Percentiles rank a stretch among this genome's conserved stretches.
phyloP scores from a whole-genome alignment of 2,113 vertebrate species.

The Cairina moschata region DNA sequence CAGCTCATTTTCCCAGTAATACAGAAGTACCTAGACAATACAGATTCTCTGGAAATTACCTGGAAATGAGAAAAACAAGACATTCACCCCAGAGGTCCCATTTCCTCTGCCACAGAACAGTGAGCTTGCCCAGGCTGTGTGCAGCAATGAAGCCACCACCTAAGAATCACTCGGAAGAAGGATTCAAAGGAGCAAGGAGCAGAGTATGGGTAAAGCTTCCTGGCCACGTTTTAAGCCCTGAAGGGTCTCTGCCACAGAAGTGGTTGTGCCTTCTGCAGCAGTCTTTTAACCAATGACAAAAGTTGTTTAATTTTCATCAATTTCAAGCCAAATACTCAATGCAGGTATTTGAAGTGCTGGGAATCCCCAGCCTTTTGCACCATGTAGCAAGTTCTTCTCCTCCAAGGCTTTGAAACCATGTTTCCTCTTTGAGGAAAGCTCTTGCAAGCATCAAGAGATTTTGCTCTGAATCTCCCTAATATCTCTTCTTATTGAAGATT shows the following conservation, averaged over 20 bases:
- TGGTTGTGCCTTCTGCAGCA: neutral
- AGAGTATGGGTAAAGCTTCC: neutral
- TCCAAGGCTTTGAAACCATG: neutral
- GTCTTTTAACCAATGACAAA: neutral
- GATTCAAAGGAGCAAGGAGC: neutral
- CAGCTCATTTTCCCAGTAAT: neutral
- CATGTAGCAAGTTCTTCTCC: neutral
- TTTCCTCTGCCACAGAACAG: neutral
- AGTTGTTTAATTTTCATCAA: neutral
- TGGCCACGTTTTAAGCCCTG: neutral
- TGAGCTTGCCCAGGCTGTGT: neutral
- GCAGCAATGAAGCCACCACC: neutral
- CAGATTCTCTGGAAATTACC: neutral
- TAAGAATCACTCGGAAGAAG: neutral
- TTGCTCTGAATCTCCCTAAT: neutral
- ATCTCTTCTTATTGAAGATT: neutral
- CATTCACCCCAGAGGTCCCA: neutral
- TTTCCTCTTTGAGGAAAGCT: neutral
- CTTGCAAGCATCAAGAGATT: neutral
- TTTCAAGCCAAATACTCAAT: neutral
- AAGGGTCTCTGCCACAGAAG: neutral
- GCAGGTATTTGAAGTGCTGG: fast-evolving
- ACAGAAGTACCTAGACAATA: neutral
- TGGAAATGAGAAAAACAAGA: neutral
- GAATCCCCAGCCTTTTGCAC: neutral